Conservation (phyloP, 2,113 vertebrate genomes). For the Tachysurus vachellii region DNA sequence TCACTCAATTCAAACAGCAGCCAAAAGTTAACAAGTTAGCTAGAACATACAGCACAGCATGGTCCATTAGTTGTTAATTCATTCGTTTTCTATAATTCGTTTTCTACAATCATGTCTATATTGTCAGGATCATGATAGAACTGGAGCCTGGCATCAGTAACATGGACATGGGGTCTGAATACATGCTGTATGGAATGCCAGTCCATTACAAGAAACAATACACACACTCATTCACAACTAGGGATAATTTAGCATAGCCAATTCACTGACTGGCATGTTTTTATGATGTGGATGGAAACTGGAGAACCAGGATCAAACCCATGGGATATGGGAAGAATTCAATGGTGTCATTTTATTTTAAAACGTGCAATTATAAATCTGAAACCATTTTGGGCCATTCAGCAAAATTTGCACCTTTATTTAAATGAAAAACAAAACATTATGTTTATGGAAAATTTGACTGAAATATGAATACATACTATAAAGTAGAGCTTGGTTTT, state of each 20-base stretch:
- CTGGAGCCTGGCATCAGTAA: neutral
- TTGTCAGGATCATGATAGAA: neutral
- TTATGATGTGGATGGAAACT: neutral
- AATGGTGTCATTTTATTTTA: neutral
- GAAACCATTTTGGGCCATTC: neutral
- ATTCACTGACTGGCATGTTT: neutral
- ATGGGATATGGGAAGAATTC: neutral
- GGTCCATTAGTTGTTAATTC: neutral
- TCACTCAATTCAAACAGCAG: neutral
- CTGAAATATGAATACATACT: neutral
- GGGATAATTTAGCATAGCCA: neutral
- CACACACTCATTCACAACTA: neutral
- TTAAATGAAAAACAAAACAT: neutral
- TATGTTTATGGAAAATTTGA: neutral
- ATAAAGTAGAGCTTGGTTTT: neutral
- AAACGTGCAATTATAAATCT: neutral
- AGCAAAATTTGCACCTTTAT: neutral
- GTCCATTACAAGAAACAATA: neutral
- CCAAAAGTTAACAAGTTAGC: neutral
- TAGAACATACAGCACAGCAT: neutral
- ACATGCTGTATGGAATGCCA: neutral
- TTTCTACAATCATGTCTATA: neutral
- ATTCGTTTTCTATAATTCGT: neutral
- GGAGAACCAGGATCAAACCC: neutral
- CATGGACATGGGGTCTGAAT: neutral